Evolutionary conservation across 2,888 invertebrate species (phyloP).

Genomic region (Adelphocoris suturalis): DNA sequence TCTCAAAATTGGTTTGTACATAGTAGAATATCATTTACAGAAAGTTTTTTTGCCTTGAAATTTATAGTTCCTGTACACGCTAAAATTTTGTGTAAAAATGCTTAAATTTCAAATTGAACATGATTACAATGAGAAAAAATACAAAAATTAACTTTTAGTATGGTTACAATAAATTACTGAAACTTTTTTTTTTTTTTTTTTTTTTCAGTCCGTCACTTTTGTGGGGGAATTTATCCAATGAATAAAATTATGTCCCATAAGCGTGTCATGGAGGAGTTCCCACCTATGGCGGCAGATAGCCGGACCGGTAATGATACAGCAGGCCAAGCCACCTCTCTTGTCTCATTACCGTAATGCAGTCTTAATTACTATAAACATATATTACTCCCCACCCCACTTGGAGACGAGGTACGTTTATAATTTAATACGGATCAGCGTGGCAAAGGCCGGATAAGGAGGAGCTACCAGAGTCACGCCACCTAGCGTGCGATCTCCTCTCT

Average conservation of each 20-base stretch:
- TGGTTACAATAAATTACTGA: too few species aligned
- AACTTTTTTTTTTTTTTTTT: too few species aligned
- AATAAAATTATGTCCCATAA: background rate
- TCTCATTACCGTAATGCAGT: conserved; percentile 44
- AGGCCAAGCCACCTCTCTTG: conserved; percentile 15
- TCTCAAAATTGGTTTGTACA: too few species aligned
- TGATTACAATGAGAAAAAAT: too few species aligned
- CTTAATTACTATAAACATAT: conserved; percentile 55
- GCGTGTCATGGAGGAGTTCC: background rate
- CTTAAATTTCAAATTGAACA: too few species aligned
- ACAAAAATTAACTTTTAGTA: too few species aligned
- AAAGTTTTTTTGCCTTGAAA: too few species aligned
- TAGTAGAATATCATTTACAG: too few species aligned
- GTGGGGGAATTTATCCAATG: too few species aligned
- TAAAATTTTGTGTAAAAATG: too few species aligned
- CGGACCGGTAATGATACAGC: conserved; percentile 1
- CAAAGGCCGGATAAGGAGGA: conserved; percentile 26
- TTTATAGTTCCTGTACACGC: too few species aligned
- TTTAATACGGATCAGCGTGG: conserved; percentile 43
- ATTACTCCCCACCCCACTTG: conserved; percentile 30
- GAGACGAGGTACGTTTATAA: conserved; percentile 40
- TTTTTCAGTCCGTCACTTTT: too few species aligned
- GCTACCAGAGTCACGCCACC: conserved; percentile 26
- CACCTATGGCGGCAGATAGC: background rate
- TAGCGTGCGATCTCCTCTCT: conserved; percentile 40